Evolutionary conservation across 2,797 vertebrate genomes (phyloP).

Genomic region (Parauchenoglanis punctatus): DNA sequence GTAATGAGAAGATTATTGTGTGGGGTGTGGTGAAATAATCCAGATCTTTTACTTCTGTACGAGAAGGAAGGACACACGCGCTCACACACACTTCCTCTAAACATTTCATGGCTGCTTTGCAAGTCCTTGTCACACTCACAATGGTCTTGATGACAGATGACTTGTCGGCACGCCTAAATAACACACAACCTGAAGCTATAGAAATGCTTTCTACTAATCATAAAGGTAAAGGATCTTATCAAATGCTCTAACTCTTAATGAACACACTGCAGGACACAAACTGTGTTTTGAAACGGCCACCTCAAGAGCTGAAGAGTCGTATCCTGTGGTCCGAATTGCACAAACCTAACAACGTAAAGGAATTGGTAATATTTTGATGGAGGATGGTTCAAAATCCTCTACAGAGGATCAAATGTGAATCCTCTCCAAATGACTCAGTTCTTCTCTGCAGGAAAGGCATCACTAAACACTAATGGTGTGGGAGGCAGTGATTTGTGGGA

Average conservation of each 20-base stretch:
- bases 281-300: neutral
- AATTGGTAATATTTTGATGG: neutral
- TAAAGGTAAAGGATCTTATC: neutral
- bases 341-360: neutral
- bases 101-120: neutral
- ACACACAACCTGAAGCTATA: too few relatives aligned
- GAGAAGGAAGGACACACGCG: constrained; percentile 25
- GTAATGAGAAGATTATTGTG: neutral
- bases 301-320: neutral
- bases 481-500: neutral
- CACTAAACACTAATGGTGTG: neutral
- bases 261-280: neutral
- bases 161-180: neutral
- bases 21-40: neutral
- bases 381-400: neutral
- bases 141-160: neutral
- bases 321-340: neutral
- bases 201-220: neutral
- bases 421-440: neutral
- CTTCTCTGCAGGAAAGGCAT: neutral
- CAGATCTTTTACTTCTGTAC: constrained; percentile 17
- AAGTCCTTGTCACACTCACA: neutral
- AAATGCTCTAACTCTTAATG: neutral
- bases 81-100: constrained; percentile 17
- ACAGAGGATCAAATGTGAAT: neutral